These are phyloP conservation scores for Lasioglossum villosulum DNA, from an alignment of 2,888 invertebrate species.

Conservation along the genomic window DNA sequence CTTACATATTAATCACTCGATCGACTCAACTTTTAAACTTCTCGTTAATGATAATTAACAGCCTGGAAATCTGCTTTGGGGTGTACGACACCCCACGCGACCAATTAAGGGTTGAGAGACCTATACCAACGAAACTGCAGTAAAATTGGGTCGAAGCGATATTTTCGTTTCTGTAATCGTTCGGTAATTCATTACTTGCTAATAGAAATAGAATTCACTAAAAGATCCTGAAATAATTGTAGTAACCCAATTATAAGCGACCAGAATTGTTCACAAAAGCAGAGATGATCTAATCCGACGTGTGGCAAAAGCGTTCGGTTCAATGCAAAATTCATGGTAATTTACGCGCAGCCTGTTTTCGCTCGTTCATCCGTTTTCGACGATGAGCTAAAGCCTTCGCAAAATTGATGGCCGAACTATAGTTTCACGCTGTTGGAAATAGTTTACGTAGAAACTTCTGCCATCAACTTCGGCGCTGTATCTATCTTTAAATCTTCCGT, in stretches of 20 bases:
- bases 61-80: too few relatives aligned
- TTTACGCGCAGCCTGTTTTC: background rate
- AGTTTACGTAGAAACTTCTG: background rate
- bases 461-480: background rate
- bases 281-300: background rate
- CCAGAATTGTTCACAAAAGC: background rate
- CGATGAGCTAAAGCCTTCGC: slow-evolving; percentile 21
- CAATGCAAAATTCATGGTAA: slow-evolving; percentile 10
- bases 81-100: too few relatives aligned
- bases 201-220: background rate
- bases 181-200: background rate
- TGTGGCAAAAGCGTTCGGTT: background rate
- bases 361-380: background rate
- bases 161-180: background rate
- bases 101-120: too few relatives aligned
- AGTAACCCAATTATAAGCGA: background rate
- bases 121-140: background rate
- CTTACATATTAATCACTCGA: too few relatives aligned
- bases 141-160: background rate
- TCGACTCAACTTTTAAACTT: too few relatives aligned
- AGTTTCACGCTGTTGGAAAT: background rate
- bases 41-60: too few relatives aligned
- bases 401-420: background rate
- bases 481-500: background rate
- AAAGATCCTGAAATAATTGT: background rate